Evolutionary conservation across 1,140 invertebrate genomes (phyloP), one percentile per base, ranked within the genome.

Genomic region (Euborellia annulipes): DNA sequence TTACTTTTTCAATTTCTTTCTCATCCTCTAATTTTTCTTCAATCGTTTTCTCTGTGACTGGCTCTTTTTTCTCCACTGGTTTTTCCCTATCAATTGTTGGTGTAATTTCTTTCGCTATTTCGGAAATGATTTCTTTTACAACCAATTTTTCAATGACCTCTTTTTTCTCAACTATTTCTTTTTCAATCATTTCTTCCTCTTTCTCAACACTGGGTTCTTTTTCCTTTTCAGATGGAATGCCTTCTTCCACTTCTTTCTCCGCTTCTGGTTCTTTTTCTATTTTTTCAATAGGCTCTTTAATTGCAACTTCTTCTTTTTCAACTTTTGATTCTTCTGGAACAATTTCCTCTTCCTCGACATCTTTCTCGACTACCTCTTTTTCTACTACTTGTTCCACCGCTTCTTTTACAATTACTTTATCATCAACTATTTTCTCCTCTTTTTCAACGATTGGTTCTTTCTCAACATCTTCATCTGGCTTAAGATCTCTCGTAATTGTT

Each of bases 181-280:
- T n/a, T n/a, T n/a, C n/a, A n/a, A n/a, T n/a, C n/a, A n/a, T n/a
- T n/a, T n/a, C n/a, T n/a, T n/a, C n/a, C n/a, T n/a, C n/a, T 38
- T 41, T 17, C n/a, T 41, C 16, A 41, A 41, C 22, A 41, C 11
- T 30, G 13, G 7, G 8, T 14, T 7, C 34, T 13, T 3, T 16
- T 39, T 7, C 30, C 45, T 49, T 27, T 16, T 30, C 9, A 21
- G 16, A 2, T 32, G 36, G 19, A 4, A 14, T 30, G 36, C 46
- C 41, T n/a, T 36, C 20, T 36, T 40, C 20, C 34, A 48, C 40
- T 45, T 51, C 46, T 44, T 52, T 43, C 38, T 49, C 42, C 21
- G 44, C 42, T 21, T 34, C 22, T 20, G 8, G n/a, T 30, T 34
- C 42, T 30, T 9, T 3, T 3, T 34, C 42, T 11, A 3, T n/a